phyloP scores from a whole-genome alignment of 2,888 invertebrate species.

The Drosophila infuscata region DNA sequence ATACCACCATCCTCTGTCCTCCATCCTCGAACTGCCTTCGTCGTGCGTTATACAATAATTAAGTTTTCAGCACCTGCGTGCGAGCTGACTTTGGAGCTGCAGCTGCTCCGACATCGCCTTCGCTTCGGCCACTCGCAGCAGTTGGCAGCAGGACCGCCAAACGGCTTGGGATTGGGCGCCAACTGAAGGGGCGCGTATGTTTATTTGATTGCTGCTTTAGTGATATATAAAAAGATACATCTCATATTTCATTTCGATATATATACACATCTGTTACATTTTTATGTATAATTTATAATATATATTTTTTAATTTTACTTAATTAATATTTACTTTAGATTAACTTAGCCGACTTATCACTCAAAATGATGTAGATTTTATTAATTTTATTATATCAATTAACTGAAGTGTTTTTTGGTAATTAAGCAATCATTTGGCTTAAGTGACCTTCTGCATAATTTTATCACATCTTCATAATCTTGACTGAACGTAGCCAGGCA shows the following conservation, averaged over 20 bases:
- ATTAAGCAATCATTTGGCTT: neutral
- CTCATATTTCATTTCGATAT: neutral
- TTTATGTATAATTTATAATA: neutral
- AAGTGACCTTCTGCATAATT: neutral
- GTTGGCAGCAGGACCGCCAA: conserved; percentile 25
- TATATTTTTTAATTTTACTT: neutral
- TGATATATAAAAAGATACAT: too few species aligned
- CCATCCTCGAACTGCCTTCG: conserved; percentile 21
- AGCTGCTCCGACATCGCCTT: conserved; percentile 37
- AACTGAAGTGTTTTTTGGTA: neutral
- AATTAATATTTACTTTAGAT: neutral
- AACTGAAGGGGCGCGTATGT: neutral
- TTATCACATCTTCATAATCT: neutral
- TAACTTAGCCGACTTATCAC: too few species aligned
- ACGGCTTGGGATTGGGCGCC: conserved; percentile 21
- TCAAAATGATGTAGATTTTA: neutral
- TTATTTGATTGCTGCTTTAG: neutral
- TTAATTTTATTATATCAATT: neutral
- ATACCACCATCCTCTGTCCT: conserved; percentile 10
- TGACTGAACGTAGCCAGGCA: neutral
- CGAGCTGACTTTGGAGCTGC: conserved; percentile 50
- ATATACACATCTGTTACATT: neutral
- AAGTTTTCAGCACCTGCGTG: conserved; percentile 81
- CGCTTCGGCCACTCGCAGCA: conserved; percentile 20
- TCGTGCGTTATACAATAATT: conserved; percentile 79